Evolutionary conservation across 2,113 vertebrate species (phyloP).

Genomic region (Cephalophus harveyi): DNA sequence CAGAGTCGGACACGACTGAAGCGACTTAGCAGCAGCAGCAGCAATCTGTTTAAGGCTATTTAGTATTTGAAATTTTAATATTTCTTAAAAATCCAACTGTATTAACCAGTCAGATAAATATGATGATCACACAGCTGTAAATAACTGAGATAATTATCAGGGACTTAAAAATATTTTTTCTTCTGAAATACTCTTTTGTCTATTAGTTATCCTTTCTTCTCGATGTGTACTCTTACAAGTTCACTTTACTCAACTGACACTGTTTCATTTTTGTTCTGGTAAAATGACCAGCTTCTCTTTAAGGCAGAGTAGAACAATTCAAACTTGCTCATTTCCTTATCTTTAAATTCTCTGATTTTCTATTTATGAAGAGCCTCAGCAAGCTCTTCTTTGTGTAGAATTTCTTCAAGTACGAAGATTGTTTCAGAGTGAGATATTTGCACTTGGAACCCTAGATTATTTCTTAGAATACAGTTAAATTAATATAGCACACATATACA

Average conservation of each 20-base stretch:
- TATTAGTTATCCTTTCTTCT: neutral
- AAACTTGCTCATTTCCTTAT: neutral
- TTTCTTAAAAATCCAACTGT: neutral
- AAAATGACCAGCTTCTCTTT: neutral
- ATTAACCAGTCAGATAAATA: neutral
- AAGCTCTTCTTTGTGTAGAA: neutral
- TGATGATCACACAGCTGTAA: neutral
- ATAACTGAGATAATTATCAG: neutral
- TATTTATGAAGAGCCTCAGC: slow-evolving; percentile 2
- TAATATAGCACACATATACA: neutral
- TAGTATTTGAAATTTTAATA: neutral
- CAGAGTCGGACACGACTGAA: too few relatives aligned
- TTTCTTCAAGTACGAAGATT: neutral
- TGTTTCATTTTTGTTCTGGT: neutral
- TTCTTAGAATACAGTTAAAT: neutral
- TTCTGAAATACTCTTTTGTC: neutral
- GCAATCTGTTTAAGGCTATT: neutral
- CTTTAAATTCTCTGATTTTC: slow-evolving; percentile 21
- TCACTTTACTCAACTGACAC: neutral
- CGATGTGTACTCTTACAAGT: neutral
- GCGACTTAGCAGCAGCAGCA: too few relatives aligned
- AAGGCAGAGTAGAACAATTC: neutral
- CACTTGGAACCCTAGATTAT: neutral
- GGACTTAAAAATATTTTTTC: neutral
- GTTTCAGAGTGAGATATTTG: neutral